phyloP scores from a whole-genome alignment of 2,113 vertebrate genomes.

The Helogale parvula region DNA sequence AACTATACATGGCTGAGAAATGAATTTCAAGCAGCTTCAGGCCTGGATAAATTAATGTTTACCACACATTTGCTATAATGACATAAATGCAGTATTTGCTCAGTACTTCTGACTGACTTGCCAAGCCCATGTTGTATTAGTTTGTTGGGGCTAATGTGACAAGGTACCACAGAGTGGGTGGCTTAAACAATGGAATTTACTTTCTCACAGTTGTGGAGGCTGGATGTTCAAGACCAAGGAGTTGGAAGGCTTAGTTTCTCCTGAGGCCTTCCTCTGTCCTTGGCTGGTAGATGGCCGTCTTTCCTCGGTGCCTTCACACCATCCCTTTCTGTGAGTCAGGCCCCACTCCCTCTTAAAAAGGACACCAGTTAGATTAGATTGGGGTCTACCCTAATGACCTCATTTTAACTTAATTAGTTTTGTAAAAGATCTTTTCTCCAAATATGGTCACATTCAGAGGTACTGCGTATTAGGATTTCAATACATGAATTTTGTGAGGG shows the following conservation, averaged over 20 bases:
- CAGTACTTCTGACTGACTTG: neutral
- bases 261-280: neutral
- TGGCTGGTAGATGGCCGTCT: neutral
- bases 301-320: neutral
- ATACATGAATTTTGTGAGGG: neutral
- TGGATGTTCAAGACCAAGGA: neutral
- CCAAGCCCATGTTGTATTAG: neutral
- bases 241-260: rapidly evolving
- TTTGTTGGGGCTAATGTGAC: neutral
- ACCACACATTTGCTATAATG: neutral
- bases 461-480: neutral
- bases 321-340: neutral
- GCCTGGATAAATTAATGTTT: neutral
- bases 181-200: neutral
- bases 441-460: neutral
- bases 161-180: neutral
- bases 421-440: neutral
- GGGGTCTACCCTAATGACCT: neutral
- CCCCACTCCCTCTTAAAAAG: neutral
- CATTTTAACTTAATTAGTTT: neutral
- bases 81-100: neutral
- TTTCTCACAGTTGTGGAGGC: neutral
- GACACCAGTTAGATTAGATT: neutral
- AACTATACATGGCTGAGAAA: neutral
- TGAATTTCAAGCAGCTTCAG: neutral